Conservation (phyloP, 2,113 vertebrate species). For the Genyomyrus donnyi region DNA sequence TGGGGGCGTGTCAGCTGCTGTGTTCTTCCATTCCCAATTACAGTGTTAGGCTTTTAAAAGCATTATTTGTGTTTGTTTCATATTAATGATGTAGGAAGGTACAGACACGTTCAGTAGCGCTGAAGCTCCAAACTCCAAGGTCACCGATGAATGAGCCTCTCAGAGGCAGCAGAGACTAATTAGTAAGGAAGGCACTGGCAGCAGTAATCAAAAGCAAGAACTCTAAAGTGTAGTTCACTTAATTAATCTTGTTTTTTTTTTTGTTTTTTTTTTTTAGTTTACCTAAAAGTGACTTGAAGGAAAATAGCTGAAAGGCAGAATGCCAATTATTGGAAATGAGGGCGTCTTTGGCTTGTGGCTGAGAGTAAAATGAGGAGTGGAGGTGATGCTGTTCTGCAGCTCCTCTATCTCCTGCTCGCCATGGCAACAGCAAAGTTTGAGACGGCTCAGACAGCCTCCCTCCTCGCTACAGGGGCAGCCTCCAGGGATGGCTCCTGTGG, state of each 20-base stretch:
- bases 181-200: slow-evolving; percentile 4
- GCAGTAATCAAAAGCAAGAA: not conserved
- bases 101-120: not conserved
- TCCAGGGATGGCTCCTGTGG: slow-evolving; percentile 41
- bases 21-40: not conserved
- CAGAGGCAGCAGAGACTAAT: not conserved
- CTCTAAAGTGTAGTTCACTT: not conserved
- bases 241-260: slow-evolving; percentile 12
- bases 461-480: slow-evolving; percentile 57
- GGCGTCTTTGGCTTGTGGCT: not conserved
- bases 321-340: not conserved
- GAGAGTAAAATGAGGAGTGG: not conserved
- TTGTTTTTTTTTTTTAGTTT: not conserved
- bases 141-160: not conserved
- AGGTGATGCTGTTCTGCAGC: not conserved
- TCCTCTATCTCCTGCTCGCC: slow-evolving; percentile 23
- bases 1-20: not conserved
- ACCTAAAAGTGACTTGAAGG: not conserved
- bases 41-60: not conserved
- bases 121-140: not conserved
- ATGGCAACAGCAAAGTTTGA: slow-evolving; percentile 33
- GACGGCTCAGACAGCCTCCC: slow-evolving; percentile 2
- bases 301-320: not conserved
- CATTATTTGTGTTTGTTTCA: slow-evolving; percentile 11
- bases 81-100: slow-evolving; percentile 12